Base-by-base conservation (phyloP, 1,140 invertebrate species). In the Aphelenchoides avenae region DNA sequence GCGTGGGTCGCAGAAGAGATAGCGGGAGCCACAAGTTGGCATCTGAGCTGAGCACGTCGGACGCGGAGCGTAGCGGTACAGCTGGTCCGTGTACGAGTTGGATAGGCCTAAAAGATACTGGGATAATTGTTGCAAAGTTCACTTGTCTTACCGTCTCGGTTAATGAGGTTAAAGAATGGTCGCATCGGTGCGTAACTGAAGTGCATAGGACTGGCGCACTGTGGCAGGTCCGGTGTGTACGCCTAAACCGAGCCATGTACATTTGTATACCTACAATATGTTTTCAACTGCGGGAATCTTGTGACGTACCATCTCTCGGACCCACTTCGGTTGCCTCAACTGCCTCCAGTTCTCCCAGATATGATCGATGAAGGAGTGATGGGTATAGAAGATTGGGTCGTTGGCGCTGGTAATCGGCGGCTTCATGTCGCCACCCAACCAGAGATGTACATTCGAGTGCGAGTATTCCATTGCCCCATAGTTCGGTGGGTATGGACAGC, bases 341-440 rank as follows among this genome's bases (percentile, higher is more conserved):
- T 78, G 73, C 22, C 76, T 54, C 75, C 78, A 78, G 13, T 61
- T 58, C 50, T 78, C 77, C 68, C 73, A 78, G 37, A 78, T 49
- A 31, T 61, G 62, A 64, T 81, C 80, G 15, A 81, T 74, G 62
- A 79, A 81, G 5, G 71, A 70, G 62, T 81, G 80, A 58, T 79
- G 78, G 33, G 36, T 68, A 52, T 54, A 65, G 33, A 58, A 58
- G 9, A 66, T 6, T 24, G 59, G 60, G 22, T 61, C 60, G 33
- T 64, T 61, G 30, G 59, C 60, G 4, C 56, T 42, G 11, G 49
- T 50, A 37, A 36, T 47, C 7, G 59, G 59, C 6, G 34, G 22
- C 37, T 64, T 61, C 37, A 61, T 65, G 44, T 75, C 73, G 26
- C 75, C 75, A 26, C 73, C 73, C 15, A 75, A 47, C 71, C 72